Base-by-base conservation (phyloP, 2,113 vertebrate genomes). In the Pavo muticus region DNA sequence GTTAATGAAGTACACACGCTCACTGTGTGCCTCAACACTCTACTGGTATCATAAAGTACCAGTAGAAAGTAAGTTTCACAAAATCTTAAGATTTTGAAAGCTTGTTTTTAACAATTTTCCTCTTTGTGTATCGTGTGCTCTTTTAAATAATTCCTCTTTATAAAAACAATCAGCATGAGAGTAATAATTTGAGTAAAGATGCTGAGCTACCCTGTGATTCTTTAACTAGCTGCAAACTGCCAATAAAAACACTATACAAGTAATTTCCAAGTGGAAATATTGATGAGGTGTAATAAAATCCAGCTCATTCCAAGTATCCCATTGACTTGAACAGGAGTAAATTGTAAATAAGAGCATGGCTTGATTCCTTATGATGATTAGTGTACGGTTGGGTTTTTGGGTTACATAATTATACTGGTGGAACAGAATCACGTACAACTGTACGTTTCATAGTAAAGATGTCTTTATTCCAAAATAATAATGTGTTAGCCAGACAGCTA, bases 381-480 rank as follows among this genome's bases (percentile, higher is more conserved):
- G 8, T 17, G 5, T 14, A 14, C 14, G 40, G 6, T 6, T 25
- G 60, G 11, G 11, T 25, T 11, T 63, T 63, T 40, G 17, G 39
- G 32, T 44, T 29, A 39, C 17, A 3, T 42, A 60, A 50, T 50
- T 8, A 1, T 57, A 30, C 15, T 21, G 57, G 3, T 87, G 73
- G 57, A 90, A 95, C 30, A 96, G 67, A 97, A 82, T 64, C 73
- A 50, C 87, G 67, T 48, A 75, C 45, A 64, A 69, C 24, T 56
- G 14, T 64, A 80, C 84, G 93, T 81, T 83, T 97, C 88, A 98
- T 99, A 99, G 98, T 98, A 99, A 99, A 99, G 98, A 98, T 98
- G 98, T 98, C 88, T 98, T 98, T 98, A 98, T 99, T 98, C 98
- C 97, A 98, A 99, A 99, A 98, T 98, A 98, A 98, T 97, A 91